These are phyloP conservation scores for Tapirus indicus DNA, from an alignment of 2,797 vertebrate species.

Conservation along the genomic window DNA sequence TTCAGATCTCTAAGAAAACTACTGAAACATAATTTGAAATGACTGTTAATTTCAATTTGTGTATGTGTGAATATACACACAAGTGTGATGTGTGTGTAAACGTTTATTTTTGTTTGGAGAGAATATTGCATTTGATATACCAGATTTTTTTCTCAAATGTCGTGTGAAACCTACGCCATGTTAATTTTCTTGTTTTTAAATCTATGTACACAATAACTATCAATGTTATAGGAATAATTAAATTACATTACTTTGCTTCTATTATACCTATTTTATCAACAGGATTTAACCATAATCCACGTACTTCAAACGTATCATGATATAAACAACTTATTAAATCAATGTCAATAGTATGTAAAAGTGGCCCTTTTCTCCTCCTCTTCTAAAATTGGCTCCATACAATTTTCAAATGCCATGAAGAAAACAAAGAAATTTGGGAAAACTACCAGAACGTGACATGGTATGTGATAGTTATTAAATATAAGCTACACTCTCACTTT, in stretches of 20 bases:
- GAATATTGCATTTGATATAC: neutral
- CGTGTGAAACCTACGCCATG: neutral
- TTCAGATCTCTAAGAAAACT: neutral
- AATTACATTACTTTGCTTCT: neutral
- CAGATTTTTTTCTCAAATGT: neutral
- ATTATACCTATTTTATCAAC: neutral
- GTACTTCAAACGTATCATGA: neutral
- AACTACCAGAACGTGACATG: neutral
- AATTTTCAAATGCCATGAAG: neutral
- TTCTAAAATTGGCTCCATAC: neutral
- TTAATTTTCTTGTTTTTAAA: slow-evolving; percentile 26
- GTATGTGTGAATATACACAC: neutral
- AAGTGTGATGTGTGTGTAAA: neutral
- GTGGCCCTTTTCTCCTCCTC: neutral
- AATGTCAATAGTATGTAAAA: neutral
- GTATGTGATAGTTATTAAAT: neutral
- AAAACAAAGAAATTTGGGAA: neutral
- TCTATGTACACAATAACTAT: neutral
- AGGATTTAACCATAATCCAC: neutral
- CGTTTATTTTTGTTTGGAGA: neutral
- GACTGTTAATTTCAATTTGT: neutral
- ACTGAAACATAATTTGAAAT: neutral
- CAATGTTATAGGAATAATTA: neutral
- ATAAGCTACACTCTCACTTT: neutral
- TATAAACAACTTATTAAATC: neutral